These are phyloP conservation scores for Andrena trimmerana DNA, from an alignment of 2,888 invertebrate genomes.

Conservation along the genomic window DNA sequence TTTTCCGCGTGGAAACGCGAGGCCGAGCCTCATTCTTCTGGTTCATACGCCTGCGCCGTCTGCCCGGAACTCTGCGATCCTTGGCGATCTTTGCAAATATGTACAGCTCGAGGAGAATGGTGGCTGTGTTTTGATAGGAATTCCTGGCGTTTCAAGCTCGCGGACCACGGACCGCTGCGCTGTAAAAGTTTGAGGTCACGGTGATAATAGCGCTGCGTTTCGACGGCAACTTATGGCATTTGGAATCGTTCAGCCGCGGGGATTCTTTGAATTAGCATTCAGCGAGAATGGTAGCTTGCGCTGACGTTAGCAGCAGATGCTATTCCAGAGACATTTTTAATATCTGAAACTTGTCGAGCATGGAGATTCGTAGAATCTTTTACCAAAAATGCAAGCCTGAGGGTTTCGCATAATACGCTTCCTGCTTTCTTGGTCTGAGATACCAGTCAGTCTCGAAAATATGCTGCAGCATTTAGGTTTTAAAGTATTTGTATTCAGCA, in stretches of 20 bases:
- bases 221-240: background rate
- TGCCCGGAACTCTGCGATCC: background rate
- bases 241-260: background rate
- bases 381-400: background rate
- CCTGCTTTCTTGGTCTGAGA: no score
- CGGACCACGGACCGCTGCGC: background rate
- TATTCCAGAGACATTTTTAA: background rate
- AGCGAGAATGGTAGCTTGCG: no score
- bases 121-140: background rate
- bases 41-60: background rate
- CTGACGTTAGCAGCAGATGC: no score
- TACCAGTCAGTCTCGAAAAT: background rate
- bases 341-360: background rate
- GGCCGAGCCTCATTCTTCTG: slow-evolving; percentile 3
- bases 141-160: background rate
- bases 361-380: background rate
- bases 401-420: background rate
- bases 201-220: background rate
- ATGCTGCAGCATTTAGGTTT: background rate
- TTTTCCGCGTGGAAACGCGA: background rate
- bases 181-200: background rate
- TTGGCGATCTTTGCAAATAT: background rate
- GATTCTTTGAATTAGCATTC: slow-evolving; percentile 1
- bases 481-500: background rate
- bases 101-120: background rate